Evolutionary conservation across 2,113 vertebrate genomes (phyloP).

Genomic region (Stegostoma tigrinum): DNA sequence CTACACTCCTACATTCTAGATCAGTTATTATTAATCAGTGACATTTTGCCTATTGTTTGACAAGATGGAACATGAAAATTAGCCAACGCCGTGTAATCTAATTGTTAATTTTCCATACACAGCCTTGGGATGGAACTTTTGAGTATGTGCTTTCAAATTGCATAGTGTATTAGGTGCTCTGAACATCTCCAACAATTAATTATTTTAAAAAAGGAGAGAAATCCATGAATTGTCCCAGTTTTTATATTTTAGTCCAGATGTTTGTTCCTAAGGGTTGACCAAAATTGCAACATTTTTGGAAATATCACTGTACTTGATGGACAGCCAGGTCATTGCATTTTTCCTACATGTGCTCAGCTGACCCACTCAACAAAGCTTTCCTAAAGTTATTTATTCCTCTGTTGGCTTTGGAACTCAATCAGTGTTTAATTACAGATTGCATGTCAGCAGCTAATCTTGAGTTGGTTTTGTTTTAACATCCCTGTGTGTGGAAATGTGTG

Average conservation of each 20-base stretch:
- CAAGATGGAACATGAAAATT: neutral
- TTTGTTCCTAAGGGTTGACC: neutral
- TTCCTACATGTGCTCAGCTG: neutral
- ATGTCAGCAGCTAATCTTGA: constrained; percentile 49
- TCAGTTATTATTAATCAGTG: neutral
- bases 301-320: neutral
- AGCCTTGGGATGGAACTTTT: neutral
- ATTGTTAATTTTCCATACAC: neutral
- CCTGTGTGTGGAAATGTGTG: neutral
- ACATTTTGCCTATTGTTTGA: neutral
- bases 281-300: neutral
- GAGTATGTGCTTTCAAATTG: neutral
- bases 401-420: neutral
- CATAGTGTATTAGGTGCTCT: neutral
- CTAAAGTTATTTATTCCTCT: neutral
- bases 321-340: constrained; percentile 8
- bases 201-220: neutral
- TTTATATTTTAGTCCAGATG: neutral
- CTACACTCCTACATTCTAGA: neutral
- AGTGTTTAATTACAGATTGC: constrained; percentile 48
- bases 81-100: neutral
- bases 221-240: neutral
- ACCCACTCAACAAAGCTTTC: constrained; percentile 16
- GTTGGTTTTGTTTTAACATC: constrained; percentile 38
- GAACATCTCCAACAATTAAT: neutral